Evolutionary conservation across 2,113 vertebrate species (phyloP).

Genomic region (Gnathonemus echidnorhynchus): DNA sequence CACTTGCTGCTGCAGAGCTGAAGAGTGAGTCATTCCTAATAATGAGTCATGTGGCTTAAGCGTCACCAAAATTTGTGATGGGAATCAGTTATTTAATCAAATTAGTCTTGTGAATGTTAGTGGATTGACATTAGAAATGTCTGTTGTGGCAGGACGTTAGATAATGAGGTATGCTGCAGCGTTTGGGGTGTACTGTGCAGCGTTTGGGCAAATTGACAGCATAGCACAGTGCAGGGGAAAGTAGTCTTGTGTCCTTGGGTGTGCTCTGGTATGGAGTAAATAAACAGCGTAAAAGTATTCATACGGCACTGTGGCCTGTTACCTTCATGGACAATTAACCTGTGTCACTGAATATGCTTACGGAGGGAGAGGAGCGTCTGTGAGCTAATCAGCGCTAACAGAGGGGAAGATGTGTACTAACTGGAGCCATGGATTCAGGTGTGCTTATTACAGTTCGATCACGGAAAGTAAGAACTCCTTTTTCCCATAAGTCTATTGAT

Average conservation of each 20-base stretch:
- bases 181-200: not conserved
- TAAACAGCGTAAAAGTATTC: slow-evolving; percentile 17
- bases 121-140: not conserved
- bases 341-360: slow-evolving; percentile 20
- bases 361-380: not conserved
- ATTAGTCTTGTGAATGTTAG: not conserved
- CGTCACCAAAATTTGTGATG: not conserved
- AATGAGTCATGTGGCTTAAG: not conserved
- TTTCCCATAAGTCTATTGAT: not conserved
- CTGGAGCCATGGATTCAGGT: not conserved
- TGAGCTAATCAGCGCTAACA: not conserved
- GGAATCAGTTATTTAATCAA: not conserved
- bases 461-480: not conserved
- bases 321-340: slow-evolving; percentile 37
- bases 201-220: not conserved
- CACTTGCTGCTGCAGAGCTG: not conserved
- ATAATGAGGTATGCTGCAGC: not conserved
- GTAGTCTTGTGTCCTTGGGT: slow-evolving; percentile 32
- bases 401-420: not conserved
- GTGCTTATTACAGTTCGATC: not conserved
- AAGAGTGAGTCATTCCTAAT: not conserved
- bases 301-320: not conserved
- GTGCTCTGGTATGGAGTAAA: slow-evolving; percentile 20
- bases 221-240: not conserved
- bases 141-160: not conserved